phyloP scores from a whole-genome alignment of 2,888 invertebrate genomes.

The Trissoscelio sp. region DNA sequence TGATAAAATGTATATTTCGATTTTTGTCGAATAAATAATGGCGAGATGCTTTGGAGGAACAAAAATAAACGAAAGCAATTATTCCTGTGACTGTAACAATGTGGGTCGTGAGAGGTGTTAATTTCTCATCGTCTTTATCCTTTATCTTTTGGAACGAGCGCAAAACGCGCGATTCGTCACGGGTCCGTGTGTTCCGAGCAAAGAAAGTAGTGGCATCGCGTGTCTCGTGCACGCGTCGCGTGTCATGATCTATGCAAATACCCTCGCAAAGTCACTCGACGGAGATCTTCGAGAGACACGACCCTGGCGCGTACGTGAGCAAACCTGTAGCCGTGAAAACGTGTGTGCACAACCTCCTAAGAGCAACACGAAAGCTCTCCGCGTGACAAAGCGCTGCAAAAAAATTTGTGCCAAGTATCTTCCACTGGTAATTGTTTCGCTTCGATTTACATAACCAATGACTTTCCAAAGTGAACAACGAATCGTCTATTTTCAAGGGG shows the following conservation, averaged over 20 bases:
- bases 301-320: slow-evolving; percentile 40
- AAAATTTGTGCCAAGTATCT: slow-evolving; percentile 39
- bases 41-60: slow-evolving; percentile 13
- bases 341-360: background rate
- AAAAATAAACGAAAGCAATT: slow-evolving; percentile 52
- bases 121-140: slow-evolving; percentile 60
- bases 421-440: slow-evolving; percentile 42
- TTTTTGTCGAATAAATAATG: slow-evolving; percentile 13
- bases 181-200: slow-evolving; percentile 31
- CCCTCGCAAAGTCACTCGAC: slow-evolving; percentile 23
- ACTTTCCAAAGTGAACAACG: slow-evolving; percentile 35
- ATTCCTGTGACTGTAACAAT: slow-evolving; percentile 32
- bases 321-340: slow-evolving; percentile 23
- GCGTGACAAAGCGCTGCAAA: slow-evolving; percentile 39
- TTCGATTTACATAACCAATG: slow-evolving; percentile 38
- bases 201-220: slow-evolving; percentile 64
- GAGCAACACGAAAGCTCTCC: slow-evolving; percentile 23
- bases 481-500: slow-evolving; percentile 6
- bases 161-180: slow-evolving; percentile 48
- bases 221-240: slow-evolving; percentile 66
- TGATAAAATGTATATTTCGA: background rate
- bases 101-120: slow-evolving; percentile 63
- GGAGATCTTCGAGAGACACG: slow-evolving; percentile 37
- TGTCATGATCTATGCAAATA: slow-evolving; percentile 66
- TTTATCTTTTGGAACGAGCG: slow-evolving; percentile 42